phyloP scores from a whole-genome alignment of 1,140 invertebrate species.

The Hyles euphorbiae region DNA sequence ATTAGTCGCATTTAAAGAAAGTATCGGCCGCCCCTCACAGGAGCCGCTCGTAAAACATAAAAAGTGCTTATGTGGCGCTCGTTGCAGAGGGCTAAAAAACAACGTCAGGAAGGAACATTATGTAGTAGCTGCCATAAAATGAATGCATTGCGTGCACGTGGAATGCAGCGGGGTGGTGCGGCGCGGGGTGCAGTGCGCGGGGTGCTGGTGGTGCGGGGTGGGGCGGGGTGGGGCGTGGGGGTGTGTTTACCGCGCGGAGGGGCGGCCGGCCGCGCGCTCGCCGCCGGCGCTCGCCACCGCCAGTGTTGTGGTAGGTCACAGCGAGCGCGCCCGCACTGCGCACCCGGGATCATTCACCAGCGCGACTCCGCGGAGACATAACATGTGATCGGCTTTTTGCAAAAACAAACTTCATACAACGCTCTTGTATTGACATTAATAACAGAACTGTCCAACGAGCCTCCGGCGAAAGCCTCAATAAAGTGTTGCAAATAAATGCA shows the following conservation, averaged over 20 bases:
- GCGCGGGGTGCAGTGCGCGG: slow-evolving; percentile 13
- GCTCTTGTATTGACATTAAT: background rate
- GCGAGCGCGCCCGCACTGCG: slow-evolving; percentile 48
- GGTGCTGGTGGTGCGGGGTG: slow-evolving; percentile 55
- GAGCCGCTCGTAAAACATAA: slow-evolving; percentile 64
- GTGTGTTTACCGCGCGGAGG: slow-evolving; percentile 65
- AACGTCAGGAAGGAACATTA: slow-evolving; percentile 62
- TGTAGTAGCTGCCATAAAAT: slow-evolving; percentile 68
- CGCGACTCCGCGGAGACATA: slow-evolving; percentile 49
- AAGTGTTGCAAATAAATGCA: slow-evolving; percentile 53
- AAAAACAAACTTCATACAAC: slow-evolving; percentile 3
- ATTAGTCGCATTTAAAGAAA: slow-evolving; percentile 58
- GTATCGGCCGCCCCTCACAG: slow-evolving; percentile 46
- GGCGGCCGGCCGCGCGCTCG: slow-evolving; percentile 47
- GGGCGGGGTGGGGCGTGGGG: slow-evolving; percentile 53
- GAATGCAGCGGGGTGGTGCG: slow-evolving; percentile 46
- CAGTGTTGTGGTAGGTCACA: slow-evolving; percentile 76
- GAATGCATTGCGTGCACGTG: slow-evolving; percentile 70
- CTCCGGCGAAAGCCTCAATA: slow-evolving; percentile 14
- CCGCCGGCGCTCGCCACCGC: slow-evolving; percentile 35
- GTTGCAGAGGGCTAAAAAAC: slow-evolving; percentile 59
- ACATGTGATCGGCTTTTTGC: slow-evolving; percentile 40
- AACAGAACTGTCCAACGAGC: slow-evolving; percentile 7
- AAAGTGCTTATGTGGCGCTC: slow-evolving; percentile 69
- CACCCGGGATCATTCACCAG: slow-evolving; percentile 42